Evolutionary conservation across 2,888 invertebrate genomes (phyloP).

Genomic region (Apamea anceps): DNA sequence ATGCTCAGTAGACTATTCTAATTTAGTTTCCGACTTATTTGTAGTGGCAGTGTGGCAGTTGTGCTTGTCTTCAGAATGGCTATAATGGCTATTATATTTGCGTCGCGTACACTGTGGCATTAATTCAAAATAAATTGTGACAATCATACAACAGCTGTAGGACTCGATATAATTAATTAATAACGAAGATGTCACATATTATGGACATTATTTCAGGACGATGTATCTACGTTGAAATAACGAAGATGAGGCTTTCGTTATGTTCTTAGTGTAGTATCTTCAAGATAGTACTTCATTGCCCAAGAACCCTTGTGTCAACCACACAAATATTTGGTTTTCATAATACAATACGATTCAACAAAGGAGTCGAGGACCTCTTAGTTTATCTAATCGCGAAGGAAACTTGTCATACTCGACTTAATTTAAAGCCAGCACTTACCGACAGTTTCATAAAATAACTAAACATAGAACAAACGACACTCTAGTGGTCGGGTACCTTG

Average conservation of each 20-base stretch:
- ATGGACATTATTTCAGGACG: constrained; percentile 3
- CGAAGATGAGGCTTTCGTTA: background rate
- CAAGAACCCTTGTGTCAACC: background rate
- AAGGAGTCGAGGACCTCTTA: constrained; percentile 38
- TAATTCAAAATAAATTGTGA: constrained; percentile 41
- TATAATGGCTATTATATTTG: constrained; percentile 39
- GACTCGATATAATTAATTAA: constrained; percentile 33
- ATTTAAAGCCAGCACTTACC: constrained; percentile 53
- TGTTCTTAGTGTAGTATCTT: background rate
- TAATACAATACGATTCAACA: constrained; percentile 31
- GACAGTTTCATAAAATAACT: constrained; percentile 52
- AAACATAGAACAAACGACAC: constrained; percentile 56
- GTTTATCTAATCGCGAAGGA: constrained; percentile 52
- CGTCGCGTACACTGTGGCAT: constrained; percentile 7
- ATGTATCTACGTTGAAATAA: background rate
- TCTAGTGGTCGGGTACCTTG: constrained; percentile 31
- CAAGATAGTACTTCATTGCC: constrained; percentile 1
- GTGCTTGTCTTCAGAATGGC: constrained; percentile 30
- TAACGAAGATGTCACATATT: background rate
- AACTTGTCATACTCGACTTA: constrained; percentile 49
- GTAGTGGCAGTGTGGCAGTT: constrained; percentile 29
- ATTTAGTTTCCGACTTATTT: constrained; percentile 58
- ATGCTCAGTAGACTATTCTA: constrained; percentile 58
- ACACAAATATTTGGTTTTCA: constrained; percentile 28
- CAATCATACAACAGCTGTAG: constrained; percentile 40